A percentile compares a stretch with the other conserved stretches of the same genome.
phyloP scores from a whole-genome alignment of 2,113 vertebrate genomes.

The Macaca nemestrina region DNA sequence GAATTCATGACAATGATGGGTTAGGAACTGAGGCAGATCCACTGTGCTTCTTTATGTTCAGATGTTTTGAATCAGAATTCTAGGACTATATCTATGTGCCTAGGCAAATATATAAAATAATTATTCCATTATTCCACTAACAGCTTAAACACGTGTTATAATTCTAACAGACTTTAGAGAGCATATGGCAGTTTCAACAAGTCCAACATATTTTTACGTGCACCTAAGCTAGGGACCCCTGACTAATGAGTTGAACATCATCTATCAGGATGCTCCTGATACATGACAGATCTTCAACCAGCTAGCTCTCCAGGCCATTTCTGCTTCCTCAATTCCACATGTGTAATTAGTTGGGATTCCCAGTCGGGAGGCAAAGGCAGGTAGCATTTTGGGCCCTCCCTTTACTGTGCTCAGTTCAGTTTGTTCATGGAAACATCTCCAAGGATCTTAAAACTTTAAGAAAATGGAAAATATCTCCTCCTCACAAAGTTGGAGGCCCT shows the following conservation, averaged over 20 bases:
- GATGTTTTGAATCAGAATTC: not conserved
- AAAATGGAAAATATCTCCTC: not conserved
- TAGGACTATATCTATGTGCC: not conserved
- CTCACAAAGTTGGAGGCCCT: not conserved
- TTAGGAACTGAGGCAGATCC: not conserved
- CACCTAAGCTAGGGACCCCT: not conserved
- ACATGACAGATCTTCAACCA: not conserved
- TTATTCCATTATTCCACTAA: not conserved
- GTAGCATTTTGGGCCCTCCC: not conserved
- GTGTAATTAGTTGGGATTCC: not conserved
- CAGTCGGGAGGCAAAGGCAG: not conserved
- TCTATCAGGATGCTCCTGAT: not conserved
- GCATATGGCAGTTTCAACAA: not conserved
- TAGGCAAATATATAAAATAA: not conserved
- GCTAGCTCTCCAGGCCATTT: not conserved
- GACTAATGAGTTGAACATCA: not conserved
- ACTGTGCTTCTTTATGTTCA: not conserved
- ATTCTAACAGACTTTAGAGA: not conserved
- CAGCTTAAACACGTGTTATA: not conserved
- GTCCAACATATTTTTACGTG: not conserved
- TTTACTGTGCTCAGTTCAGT: not conserved
- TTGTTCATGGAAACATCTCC: not conserved
- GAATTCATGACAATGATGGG: not conserved
- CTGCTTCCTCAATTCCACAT: not conserved
- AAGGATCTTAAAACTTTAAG: not conserved